Conservation (phyloP, 2,797 vertebrate genomes). For the Cuculus canorus region DNA sequence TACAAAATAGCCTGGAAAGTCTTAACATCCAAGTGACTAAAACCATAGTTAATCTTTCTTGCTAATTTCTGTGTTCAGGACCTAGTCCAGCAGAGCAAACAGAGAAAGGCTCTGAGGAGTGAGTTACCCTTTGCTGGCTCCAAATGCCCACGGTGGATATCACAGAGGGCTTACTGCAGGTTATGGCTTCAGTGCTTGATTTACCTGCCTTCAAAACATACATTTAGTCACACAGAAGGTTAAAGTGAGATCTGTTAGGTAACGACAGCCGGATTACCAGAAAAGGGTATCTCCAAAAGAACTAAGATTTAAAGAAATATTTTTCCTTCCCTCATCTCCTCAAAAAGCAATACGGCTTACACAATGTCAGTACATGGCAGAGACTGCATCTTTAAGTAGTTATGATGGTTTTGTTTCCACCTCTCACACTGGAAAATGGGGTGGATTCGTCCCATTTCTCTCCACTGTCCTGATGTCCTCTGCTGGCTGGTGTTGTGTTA, state of each 20-base stretch:
- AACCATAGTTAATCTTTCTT: background rate
- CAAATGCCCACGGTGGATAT: rapidly evolving
- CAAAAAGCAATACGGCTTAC: background rate
- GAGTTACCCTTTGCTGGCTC: background rate
- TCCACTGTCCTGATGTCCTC: background rate
- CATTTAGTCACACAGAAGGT: background rate
- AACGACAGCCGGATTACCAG: background rate
- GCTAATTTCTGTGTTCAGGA: background rate
- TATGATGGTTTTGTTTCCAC: background rate
- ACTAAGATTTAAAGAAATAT: background rate
- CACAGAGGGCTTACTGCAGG: background rate
- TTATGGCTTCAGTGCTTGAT: background rate
- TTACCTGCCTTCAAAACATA: background rate
- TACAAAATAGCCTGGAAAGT: background rate
- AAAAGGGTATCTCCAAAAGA: background rate
- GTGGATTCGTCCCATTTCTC: background rate
- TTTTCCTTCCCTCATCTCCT: background rate
- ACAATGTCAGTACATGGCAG: background rate
- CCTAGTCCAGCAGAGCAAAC: background rate
- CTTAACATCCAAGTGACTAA: background rate
- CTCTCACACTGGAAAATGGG: background rate
- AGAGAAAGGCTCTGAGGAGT: background rate
- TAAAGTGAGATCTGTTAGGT: background rate
- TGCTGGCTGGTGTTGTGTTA: background rate
- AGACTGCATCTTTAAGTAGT: background rate